Base-by-base conservation (phyloP, 2,888 invertebrate genomes). In the Drosophila buzzatii region DNA sequence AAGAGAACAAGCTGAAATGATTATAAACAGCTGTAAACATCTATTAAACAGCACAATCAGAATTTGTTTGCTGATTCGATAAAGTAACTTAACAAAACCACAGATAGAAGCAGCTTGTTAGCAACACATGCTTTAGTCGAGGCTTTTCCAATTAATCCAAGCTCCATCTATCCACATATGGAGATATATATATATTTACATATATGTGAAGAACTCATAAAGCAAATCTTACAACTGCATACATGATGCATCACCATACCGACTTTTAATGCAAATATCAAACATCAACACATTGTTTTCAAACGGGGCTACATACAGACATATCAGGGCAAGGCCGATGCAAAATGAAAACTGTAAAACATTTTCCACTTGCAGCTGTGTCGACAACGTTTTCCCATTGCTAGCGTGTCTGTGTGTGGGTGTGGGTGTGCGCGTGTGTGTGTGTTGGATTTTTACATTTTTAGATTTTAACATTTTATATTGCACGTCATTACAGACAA, bases 401-500 rank as follows among this genome's bases (percentile, higher is more conserved):
- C 18, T 8, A 42, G 23, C 59, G 52, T 27, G 14, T 53, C 42
- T 10, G 18, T 44, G 45, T 31, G 51, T 57, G 35, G 20, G 6
- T 52, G 55, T 33, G 31, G 41, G 37, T 12, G 33, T 44, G 41
- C 42, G 57, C 45, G 57, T 47, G 56, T 51, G 49, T 58, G 61
- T 63, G 67, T 75, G 61, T 58, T 56, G 76, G 65, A 73, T 80
- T 89, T 85, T 73, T 66, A 78, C 79, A 82, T 80, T 88, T 90
- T 85, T 85, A 88, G 88, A 88, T 91, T 92, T 92, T 91, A 90
- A 91, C 92, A 92, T 92, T 92, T 92, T 92, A 91, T 91, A 92
- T 92, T 92, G 92, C 92, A 92, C 92, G 92, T 92, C 93, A 93
- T 93, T 93, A 93, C 92, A 92, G 91, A 92, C 92, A 93, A 93